Conservation (phyloP, 2,888 invertebrate species). For the Axea sp. region DNA sequence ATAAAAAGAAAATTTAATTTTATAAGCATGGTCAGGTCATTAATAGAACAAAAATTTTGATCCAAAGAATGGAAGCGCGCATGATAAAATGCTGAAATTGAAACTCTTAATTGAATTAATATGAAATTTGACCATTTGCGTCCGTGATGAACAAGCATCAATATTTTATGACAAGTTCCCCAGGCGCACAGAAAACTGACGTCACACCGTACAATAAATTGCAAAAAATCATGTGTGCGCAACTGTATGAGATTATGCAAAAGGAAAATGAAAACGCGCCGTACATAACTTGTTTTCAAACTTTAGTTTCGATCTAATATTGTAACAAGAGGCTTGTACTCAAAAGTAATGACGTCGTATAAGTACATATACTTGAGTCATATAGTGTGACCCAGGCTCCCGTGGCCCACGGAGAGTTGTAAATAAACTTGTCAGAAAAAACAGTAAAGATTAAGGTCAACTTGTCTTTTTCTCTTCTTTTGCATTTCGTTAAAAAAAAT, state of each 20-base stretch:
- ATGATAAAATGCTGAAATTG: conserved; percentile 45
- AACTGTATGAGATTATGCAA: conserved; percentile 36
- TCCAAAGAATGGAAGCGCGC: conserved; percentile 16
- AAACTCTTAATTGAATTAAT: conserved; percentile 47
- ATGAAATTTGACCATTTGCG: conserved; percentile 49
- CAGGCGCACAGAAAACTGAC: conserved; percentile 50
- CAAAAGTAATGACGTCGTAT: conserved; percentile 60
- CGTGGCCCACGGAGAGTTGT: conserved; percentile 48
- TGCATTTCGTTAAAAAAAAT: conserved; percentile 1
- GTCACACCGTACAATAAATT: conserved; percentile 48
- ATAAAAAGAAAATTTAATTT: conserved; percentile 1
- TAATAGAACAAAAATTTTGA: conserved; percentile 5
- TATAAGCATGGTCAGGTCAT: no score
- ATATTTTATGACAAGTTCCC: conserved; percentile 58
- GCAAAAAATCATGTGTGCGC: conserved; percentile 50
- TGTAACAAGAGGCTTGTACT: conserved; percentile 56
- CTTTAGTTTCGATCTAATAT: conserved; percentile 57
- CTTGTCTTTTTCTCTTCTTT: conserved; percentile 26
- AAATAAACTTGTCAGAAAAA: conserved; percentile 58
- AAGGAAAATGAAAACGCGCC: conserved; percentile 14
- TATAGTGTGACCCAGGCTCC: conserved; percentile 53
- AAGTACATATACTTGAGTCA: conserved; percentile 60
- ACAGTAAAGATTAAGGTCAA: conserved; percentile 55
- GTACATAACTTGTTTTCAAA: conserved; percentile 50
- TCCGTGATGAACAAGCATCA: conserved; percentile 48